Evolutionary conservation across 2,113 vertebrate species (phyloP).

Genomic region (Myrmophylax atrothorax): DNA sequence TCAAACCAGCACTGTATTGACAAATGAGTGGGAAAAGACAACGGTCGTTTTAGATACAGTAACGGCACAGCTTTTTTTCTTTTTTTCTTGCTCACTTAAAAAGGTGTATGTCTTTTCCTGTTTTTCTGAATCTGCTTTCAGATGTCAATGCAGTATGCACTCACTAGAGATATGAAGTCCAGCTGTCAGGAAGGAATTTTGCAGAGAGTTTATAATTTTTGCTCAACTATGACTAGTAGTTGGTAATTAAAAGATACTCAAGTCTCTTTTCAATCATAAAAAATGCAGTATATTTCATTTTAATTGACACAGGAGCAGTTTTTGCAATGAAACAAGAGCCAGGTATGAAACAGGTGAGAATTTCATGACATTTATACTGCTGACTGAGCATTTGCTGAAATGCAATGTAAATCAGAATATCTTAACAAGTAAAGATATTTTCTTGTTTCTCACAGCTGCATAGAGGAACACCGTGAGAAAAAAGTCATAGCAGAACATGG

Average conservation of each 20-base stretch:
- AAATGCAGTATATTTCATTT: neutral
- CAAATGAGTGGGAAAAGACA: neutral
- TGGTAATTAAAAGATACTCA: neutral
- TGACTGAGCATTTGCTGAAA: neutral
- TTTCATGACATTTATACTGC: neutral
- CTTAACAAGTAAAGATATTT: neutral
- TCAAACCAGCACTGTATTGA: neutral
- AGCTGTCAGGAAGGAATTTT: neutral
- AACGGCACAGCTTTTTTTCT: neutral
- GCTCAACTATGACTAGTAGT: neutral
- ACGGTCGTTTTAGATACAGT: neutral
- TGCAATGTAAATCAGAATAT: neutral
- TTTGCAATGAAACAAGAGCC: neutral
- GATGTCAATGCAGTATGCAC: fast-evolving
- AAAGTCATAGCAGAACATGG: neutral
- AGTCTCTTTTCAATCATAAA: neutral
- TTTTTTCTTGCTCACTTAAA: neutral
- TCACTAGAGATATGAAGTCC: neutral
- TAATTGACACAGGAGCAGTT: neutral
- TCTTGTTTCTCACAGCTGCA: neutral
- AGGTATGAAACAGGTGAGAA: neutral
- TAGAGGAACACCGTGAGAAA: neutral
- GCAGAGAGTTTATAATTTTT: neutral
- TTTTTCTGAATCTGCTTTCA: neutral
- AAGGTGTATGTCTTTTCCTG: neutral